Percentiles rank a stretch among this genome's conserved stretches.
Evolutionary conservation across 1,140 invertebrate species (phyloP).

Genomic region (Telenomus remus): DNA sequence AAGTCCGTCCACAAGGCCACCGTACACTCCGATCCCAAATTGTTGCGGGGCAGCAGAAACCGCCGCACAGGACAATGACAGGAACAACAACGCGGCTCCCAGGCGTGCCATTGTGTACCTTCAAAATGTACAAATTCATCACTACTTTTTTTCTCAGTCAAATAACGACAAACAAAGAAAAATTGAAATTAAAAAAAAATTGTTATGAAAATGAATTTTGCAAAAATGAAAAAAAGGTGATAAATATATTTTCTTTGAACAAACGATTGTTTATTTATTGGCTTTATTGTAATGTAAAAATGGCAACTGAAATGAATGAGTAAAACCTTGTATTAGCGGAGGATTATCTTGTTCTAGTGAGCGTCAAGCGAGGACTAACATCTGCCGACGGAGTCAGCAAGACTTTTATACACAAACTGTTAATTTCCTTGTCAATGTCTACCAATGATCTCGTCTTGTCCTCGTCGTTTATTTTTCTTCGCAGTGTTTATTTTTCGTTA

Average conservation of each 20-base stretch:
- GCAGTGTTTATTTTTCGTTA: constrained; percentile 35
- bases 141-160: too few relatives aligned
- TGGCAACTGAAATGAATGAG: too few relatives aligned
- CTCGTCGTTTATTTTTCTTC: constrained; percentile 21
- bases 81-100: constrained; percentile 9
- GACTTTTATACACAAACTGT: constrained; percentile 46
- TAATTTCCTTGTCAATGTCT: constrained; percentile 44
- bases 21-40: constrained; percentile 19
- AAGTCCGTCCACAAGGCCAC: constrained; percentile 6
- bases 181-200: too few relatives aligned
- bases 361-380: constrained; percentile 26
- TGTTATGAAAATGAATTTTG: too few relatives aligned
- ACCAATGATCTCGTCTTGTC: constrained; percentile 16
- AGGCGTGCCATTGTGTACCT: background rate
- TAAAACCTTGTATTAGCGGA: background rate
- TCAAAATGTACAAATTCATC: background rate
- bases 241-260: too few relatives aligned
- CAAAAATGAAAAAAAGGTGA: too few relatives aligned
- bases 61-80: constrained; percentile 6
- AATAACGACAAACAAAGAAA: too few relatives aligned
- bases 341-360: constrained; percentile 5
- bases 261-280: too few relatives aligned
- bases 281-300: too few relatives aligned
- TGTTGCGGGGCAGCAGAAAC: constrained; percentile 31
- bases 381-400: constrained; percentile 1